These are phyloP conservation scores for Anarhynchus alexandrinus DNA, from an alignment of 2,113 vertebrate genomes.

Conservation along the genomic window DNA sequence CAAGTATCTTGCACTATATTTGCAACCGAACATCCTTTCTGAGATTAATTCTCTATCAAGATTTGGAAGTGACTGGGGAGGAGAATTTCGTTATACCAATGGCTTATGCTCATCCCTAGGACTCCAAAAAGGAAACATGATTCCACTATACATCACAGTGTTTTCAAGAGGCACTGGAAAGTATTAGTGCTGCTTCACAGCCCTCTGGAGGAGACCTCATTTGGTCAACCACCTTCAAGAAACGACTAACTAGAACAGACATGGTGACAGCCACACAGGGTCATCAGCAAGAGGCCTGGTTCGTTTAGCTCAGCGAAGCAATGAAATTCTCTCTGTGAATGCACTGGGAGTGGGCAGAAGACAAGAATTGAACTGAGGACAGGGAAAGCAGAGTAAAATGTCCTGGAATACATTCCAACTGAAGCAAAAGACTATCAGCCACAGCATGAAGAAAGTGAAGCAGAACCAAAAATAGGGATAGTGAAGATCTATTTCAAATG, in stretches of 20 bases:
- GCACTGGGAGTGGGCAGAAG: not conserved
- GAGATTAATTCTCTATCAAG: not conserved
- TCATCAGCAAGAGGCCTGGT: not conserved
- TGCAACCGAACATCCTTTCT: not conserved
- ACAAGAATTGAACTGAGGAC: not conserved
- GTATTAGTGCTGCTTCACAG: not conserved
- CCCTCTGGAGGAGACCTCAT: not conserved
- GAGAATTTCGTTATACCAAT: not conserved
- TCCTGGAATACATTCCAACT: not conserved
- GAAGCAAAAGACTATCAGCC: not conserved
- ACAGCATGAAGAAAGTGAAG: not conserved
- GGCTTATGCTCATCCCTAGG: not conserved
- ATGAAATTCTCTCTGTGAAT: not conserved
- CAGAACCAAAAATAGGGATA: not conserved
- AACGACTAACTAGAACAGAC: not conserved
- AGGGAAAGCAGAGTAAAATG: not conserved
- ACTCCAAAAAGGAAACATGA: not conserved
- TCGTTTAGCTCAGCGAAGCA: not conserved
- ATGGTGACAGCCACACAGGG: not conserved
- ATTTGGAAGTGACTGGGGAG: rapidly evolving
- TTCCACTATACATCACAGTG: not conserved
- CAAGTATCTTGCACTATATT: rapidly evolving
- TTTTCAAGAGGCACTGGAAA: not conserved
- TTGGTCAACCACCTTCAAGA: not conserved
- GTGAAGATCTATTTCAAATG: not conserved